A percentile compares a stretch with the other conserved stretches of the same genome.
These are phyloP conservation scores for Tortricodes alternella DNA, from an alignment of 2,888 invertebrate genomes.

Conservation along the genomic window DNA sequence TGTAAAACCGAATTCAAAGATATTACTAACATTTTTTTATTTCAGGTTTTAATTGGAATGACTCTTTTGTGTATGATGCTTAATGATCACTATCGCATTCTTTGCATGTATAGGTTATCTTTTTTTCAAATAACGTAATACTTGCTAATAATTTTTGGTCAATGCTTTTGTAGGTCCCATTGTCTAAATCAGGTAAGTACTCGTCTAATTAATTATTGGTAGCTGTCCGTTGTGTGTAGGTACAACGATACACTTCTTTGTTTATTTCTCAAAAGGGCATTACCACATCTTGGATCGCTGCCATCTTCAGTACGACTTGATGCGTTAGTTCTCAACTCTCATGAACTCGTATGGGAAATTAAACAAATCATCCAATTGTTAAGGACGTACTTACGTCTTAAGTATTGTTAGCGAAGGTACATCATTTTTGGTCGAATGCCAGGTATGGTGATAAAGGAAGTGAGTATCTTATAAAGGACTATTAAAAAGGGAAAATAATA, in stretches of 20 bases:
- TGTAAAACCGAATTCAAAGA: no score
- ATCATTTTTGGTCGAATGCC: conserved; percentile 18
- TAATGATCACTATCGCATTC: no score
- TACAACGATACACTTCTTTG: background rate
- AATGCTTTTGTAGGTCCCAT: no score
- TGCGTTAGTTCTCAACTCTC: conserved; percentile 9
- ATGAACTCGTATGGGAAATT: conserved; percentile 13
- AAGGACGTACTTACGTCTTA: conserved; percentile 20
- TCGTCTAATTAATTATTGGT: background rate
- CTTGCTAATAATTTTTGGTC: no score
- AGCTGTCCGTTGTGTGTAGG: background rate
- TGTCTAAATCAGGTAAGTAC: background rate
- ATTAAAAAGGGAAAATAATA: background rate
- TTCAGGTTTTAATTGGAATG: no score
- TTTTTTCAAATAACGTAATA: no score
- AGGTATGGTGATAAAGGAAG: conserved; percentile 12
- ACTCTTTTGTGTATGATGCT: no score
- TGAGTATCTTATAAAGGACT: background rate
- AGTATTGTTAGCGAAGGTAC: conserved; percentile 19
- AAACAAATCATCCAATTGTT: conserved; percentile 19
- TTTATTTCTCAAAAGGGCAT: conserved; percentile 14
- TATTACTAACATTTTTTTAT: no score
- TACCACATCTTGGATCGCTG: conserved; percentile 24
- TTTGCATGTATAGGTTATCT: no score
- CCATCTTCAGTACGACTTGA: conserved; percentile 16